Base-by-base conservation (phyloP, 2,113 vertebrate genomes). In the Paramormyrops kingsleyae region DNA sequence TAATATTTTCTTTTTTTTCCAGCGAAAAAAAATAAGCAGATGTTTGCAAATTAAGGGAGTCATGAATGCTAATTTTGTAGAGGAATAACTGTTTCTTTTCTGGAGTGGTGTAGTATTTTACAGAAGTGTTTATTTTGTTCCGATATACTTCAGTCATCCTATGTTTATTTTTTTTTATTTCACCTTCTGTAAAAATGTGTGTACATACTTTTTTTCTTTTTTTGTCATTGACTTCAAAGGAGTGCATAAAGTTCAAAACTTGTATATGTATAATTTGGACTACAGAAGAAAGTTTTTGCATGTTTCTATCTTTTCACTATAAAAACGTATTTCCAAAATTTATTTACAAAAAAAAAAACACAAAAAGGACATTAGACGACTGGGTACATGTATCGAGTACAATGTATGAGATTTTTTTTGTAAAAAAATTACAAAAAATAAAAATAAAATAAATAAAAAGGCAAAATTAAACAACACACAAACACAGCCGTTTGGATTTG, bases 281-380 rank as follows among this genome's bases (percentile, higher is more conserved):
- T 95, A 97, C 96, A 96, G 96, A 97, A 97, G 97, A 95, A 97
- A 96, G 97, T 97, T 97, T 98, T 99, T 99, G 98, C 98, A 99
- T 99, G 98, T 99, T 99, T 99, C 97, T 98, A 98, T 98, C 97
- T 98, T 98, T 95, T 97, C 94, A 95, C 97, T 96, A 96, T 96
- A 96, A 95, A 96, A 96, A 96, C 97, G 96, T 97, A 97, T 97
- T 98, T 97, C 97, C 97, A 96, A 96, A 97, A 97, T 97, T 97
- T 96, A 96, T 97, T 97, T 96, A 96, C 97, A 95, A 97, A 94
- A 96, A 96, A 92, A 95, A 97, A 94, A 96, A 96, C 96, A 31
- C 96, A 31, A 13, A 31, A 70, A 70, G 97, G 96, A 96, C 95
- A 96, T 96, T 96, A 96, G 95, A 96, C 96, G 96, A 94, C 92